Conservation (phyloP, 2,113 vertebrate genomes). For the Echinops telfairi region DNA sequence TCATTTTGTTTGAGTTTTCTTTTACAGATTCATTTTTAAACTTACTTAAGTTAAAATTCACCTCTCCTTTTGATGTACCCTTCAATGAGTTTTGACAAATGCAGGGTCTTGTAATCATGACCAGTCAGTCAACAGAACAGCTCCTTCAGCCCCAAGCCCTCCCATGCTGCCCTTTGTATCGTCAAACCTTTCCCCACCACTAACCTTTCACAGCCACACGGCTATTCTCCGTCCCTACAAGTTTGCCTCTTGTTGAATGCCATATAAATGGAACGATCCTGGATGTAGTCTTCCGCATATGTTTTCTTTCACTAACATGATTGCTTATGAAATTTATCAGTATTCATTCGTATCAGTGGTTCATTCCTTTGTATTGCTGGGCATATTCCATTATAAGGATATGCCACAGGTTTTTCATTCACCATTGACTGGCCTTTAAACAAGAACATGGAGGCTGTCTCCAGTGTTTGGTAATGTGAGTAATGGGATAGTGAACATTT, state of each 20-base stretch:
- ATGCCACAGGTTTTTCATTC: neutral
- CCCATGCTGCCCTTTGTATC: neutral
- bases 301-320: constrained; percentile 37
- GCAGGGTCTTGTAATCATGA: neutral
- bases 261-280: neutral
- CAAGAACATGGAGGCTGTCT: constrained; percentile 4
- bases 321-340: neutral
- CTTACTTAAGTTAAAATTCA: neutral
- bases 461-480: neutral
- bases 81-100: neutral
- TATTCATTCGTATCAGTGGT: neutral
- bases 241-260: neutral
- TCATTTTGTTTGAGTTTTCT: constrained; percentile 25
- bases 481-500: neutral
- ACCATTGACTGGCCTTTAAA: neutral
- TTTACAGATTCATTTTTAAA: constrained; percentile 8
- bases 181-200: neutral
- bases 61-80: neutral
- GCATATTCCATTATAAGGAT: neutral
- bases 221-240: neutral
- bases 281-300: neutral
- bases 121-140: neutral
- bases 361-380: constrained; percentile 31
- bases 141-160: neutral
- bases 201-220: neutral